Base-by-base conservation (phyloP, 2,113 vertebrate genomes). In the Bubalus kerabau region DNA sequence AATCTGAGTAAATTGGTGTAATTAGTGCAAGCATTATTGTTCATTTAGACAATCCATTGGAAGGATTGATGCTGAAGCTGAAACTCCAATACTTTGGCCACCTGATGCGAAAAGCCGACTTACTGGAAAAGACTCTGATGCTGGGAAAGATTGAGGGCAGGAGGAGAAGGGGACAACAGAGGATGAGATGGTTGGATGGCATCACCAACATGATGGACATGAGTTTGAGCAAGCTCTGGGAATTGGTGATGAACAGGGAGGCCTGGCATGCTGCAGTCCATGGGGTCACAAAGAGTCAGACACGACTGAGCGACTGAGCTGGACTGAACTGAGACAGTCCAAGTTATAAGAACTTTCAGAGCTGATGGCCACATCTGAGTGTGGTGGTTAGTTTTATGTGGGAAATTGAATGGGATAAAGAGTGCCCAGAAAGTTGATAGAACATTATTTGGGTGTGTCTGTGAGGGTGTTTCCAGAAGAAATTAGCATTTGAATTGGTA, bases 271-370 rank as follows among this genome's bases (percentile, higher is more conserved):
- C 32, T 67, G 64, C 17, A 67, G 64, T 67, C 64, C 8, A 2
- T 19, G 64, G 64, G 32, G 9, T 21, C 4, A 0, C 64, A 67
- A 67, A 36, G 9, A 71, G 64, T 11, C 1, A 0, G 64, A 67
- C 64, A 67, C 0, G 1, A 21, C 32, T 36, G 4, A 67, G 17
- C 0, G 2, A 67, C 8, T 5, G 17, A 67, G 17, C 16, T 67
- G 62, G n/a, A 67, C 32, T 67, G 17, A 36, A 67, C n/a, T 36
- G 64, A 36, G 17, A 71, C 64, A 8, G 40, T 2, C 10, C 30
- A 36, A 23, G 17, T 26, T 30, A 28, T 64, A 14, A 71, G 76
- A 36, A 52, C 19, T 60, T 67, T 64, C 43, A 84, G 54, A 59
- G 54, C 5, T 1, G 28, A 40, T n/a, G 67, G 14, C n/a, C 30